Conservation (phyloP, 2,113 vertebrate genomes). For the Lontra canadensis region DNA sequence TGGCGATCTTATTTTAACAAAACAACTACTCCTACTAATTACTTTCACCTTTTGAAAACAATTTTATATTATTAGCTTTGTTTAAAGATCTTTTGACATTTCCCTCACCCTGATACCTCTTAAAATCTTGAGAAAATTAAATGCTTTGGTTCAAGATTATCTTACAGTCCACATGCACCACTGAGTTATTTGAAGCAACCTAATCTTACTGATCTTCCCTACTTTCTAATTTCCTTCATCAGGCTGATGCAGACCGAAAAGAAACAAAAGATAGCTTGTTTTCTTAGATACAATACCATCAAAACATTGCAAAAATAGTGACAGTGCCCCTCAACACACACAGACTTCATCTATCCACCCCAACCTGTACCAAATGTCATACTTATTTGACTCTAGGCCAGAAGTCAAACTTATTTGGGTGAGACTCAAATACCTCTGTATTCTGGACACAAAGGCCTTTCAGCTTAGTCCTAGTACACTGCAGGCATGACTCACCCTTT, state of each 20-base stretch:
- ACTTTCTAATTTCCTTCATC: background rate
- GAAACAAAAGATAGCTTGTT: background rate
- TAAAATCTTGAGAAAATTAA: constrained; percentile 1
- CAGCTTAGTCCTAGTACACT: background rate
- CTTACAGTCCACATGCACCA: background rate
- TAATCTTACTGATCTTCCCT: background rate
- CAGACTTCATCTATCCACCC: rapidly evolving
- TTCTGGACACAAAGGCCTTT: background rate
- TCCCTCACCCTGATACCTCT: background rate
- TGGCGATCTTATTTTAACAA: background rate
- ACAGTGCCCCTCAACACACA: background rate
- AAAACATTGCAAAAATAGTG: background rate
- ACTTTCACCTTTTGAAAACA: background rate
- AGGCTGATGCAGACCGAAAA: background rate
- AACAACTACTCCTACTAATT: background rate
- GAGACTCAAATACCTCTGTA: background rate
- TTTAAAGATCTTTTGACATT: constrained; percentile 11
- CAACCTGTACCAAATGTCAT: background rate
- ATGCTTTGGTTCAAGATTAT: background rate
- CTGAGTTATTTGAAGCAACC: background rate
- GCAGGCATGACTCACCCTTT: background rate
- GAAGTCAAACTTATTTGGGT: background rate
- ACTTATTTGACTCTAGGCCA: background rate
- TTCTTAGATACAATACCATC: background rate
- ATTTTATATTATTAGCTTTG: background rate